Evolutionary conservation across 2,888 invertebrate genomes (phyloP), one percentile per base, ranked within the genome.

Genomic region (Archips crataeganus): DNA sequence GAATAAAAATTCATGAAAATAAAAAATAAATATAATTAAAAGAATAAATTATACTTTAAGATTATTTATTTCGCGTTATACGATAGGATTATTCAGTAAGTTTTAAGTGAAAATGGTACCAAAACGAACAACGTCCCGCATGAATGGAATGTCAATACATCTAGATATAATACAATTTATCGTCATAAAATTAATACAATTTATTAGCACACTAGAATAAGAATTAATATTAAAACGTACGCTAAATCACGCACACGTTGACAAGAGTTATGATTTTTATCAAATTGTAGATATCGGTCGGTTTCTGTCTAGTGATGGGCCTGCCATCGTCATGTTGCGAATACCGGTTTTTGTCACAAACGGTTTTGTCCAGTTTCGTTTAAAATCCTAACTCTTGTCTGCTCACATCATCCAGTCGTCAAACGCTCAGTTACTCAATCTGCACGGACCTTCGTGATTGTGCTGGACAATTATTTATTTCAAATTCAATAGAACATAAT

Each of bases 151-250:
- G 92, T 90, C 84, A 85, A 88, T 84, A 84, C 88, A 86, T 90
- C 89, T 87, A 89, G 88, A 88, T 94, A 93, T 91, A 92, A 91
- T 93, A 94, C 92, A 94, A 87, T 90, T 90, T 87, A 88, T 86
- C 87, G 86, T 88, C 87, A 86, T 90, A 90, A 88, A 91, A 92
- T 92, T 94, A 92, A 90, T 93, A 93, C 88, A 88, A 91, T 87
- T 91, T 87, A 94, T 94, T 94, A 94, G 94, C 93, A 94, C 94
- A 90, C 94, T 94, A 94, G 83, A 89, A 85, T 91, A 92, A 91
- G 80, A 89, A 91, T 92, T 93, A 93, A 90, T 91, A 88, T 84
- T 91, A 89, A 90, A 91, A 87, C 86, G 81, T 90, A 85, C 86
- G 82, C 74, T 76, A 82, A 79, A 74, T 82, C 89, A 84, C 82